Evolutionary conservation across 2,888 invertebrate genomes (phyloP), one percentile per base, ranked within the genome.

Genomic region (Agrotis segetum): DNA sequence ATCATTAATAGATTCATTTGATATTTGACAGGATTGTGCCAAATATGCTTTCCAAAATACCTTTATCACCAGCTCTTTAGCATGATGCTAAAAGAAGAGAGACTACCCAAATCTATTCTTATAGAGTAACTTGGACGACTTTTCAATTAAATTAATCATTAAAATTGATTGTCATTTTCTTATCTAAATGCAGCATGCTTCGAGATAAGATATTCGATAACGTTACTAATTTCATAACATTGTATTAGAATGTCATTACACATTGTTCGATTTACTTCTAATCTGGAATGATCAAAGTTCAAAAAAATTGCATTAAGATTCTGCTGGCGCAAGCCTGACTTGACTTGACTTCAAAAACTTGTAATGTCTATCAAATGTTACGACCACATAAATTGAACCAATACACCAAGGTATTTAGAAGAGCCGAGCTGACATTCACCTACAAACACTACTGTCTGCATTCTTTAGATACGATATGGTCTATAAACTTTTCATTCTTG

Each of bases 181-280:
- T 68, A 75, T 76, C 70, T 21, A 5, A 64, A 70, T 62, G 14
- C 46, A 49, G 14, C 17, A 69, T 13, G 59, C 19, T 47, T 64
- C 13, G 49, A 52, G 69, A 61, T 75, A 64, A 65, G 19, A 65
- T 58, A 55, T 52, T 21, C 2, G 49, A 19, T 7, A 14, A 53
- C 17, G 17, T 55, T 13, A 55, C 52, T 50, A 13, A 56, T 62
- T 68, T 61, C 40, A 21, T 44, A 40, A 52, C 52, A 58, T 47
- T 59, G 9, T 19, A 16, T 46, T 14, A 49, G 44, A 0, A 60
- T 59, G 62, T 19, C 3, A 40, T 16, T 40, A 17, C 17, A 44
- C 3, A 17, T 19, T 19, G 40, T 40, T 11, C 40, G 40, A 40
- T 40, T 40, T 11, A 40, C 40, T 11, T 40, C 40, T 40, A 11